Percentiles rank a stretch among this genome's conserved stretches.
Conservation (phyloP, 1,140 invertebrate genomes). For the Thalassaphorura encarpata region DNA sequence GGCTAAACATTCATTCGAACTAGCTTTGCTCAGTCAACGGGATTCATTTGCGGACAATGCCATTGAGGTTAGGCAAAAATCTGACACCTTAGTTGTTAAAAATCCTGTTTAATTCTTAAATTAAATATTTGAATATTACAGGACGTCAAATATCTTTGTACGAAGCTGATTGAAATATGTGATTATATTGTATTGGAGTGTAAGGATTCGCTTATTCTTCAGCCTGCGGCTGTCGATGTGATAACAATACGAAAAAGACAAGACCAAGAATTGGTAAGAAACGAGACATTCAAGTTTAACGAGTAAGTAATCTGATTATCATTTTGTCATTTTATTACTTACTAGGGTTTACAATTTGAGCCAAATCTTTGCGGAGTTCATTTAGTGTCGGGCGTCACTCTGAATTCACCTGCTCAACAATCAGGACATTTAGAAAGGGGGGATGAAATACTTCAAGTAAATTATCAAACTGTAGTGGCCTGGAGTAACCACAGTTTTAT, state of each 20-base stretch:
- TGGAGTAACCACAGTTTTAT: too few species aligned
- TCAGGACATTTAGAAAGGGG: constrained; percentile 29
- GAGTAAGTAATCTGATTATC: not conserved
- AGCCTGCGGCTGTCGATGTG: constrained; percentile 29
- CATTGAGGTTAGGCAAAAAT: constrained; percentile 25
- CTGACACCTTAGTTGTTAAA: not conserved
- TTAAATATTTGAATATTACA: constrained; percentile 6
- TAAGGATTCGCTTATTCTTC: constrained; percentile 25
- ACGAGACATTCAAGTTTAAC: too few species aligned
- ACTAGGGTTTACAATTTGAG: constrained; percentile 28
- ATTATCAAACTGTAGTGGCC: constrained; percentile 29
- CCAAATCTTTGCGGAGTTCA: constrained; percentile 23
- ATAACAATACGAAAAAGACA: constrained; percentile 27
- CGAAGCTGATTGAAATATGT: constrained; percentile 31
- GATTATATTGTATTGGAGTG: constrained; percentile 24
- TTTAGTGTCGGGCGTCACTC: constrained; percentile 22
- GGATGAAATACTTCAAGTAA: constrained; percentile 31
- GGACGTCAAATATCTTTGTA: constrained; percentile 31
- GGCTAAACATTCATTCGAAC: constrained; percentile 29
- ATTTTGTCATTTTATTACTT: not conserved
- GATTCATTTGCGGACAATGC: constrained; percentile 32
- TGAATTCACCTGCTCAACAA: constrained; percentile 22
- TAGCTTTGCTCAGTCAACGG: constrained; percentile 23
- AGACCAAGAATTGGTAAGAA: constrained; percentile 28
- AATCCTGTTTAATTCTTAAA: not conserved